phyloP scores from a whole-genome alignment of 2,888 invertebrate species.

The Apamea anceps region DNA sequence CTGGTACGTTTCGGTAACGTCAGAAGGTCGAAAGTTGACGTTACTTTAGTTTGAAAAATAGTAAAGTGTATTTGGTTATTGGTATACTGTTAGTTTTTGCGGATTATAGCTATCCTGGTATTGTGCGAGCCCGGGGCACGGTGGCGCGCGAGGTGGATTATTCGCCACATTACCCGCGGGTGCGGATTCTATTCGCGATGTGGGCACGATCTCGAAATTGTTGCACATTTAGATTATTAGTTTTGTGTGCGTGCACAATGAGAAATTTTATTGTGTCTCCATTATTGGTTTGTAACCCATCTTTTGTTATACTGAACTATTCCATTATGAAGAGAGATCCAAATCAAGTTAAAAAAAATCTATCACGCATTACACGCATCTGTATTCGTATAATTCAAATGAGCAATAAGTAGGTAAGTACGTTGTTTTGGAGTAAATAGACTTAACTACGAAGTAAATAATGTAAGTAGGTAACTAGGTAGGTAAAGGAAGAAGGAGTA shows the following conservation, averaged over 20 bases:
- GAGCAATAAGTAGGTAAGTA: too few relatives aligned
- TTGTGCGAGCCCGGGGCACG: slow-evolving; percentile 71
- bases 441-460: not conserved
- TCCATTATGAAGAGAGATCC: not conserved
- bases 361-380: not conserved
- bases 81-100: slow-evolving; percentile 84
- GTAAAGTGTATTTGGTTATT: slow-evolving; percentile 57
- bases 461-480: not conserved
- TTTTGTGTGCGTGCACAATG: slow-evolving; percentile 60
- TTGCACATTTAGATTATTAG: slow-evolving; percentile 84
- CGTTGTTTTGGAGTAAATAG: not conserved
- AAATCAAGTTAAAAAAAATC: not conserved
- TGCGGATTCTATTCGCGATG: slow-evolving; percentile 78
- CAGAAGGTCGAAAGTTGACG: slow-evolving; percentile 59
- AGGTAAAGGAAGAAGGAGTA: not conserved
- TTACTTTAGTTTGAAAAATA: slow-evolving; percentile 39
- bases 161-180: slow-evolving; percentile 85
- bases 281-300: slow-evolving; percentile 36
- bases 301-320: slow-evolving; percentile 9
- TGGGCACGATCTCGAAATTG: slow-evolving; percentile 81
- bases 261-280: slow-evolving; percentile 42
- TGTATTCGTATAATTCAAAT: not conserved
- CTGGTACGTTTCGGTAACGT: slow-evolving; percentile 22
- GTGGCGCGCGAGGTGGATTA: slow-evolving; percentile 88
- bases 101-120: slow-evolving; percentile 81